phyloP scores from a whole-genome alignment of 2,113 vertebrate genomes.

The Sylvia atricapilla region DNA sequence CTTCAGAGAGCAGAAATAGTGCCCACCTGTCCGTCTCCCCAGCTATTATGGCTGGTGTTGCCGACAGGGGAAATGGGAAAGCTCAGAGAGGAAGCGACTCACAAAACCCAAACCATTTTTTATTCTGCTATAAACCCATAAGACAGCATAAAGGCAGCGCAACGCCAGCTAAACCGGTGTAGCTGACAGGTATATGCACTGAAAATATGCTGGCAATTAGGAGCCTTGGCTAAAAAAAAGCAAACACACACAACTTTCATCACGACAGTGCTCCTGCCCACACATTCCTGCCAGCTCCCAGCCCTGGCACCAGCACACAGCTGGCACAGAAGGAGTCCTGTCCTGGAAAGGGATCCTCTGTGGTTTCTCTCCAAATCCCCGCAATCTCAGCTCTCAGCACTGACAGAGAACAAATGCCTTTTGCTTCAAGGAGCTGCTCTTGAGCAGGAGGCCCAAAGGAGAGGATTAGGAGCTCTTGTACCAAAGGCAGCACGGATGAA shows the following conservation, averaged over 20 bases:
- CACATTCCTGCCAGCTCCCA: neutral
- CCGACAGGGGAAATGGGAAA: neutral
- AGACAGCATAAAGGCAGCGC: slow-evolving; percentile 6
- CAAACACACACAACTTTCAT: neutral
- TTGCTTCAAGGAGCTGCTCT: neutral
- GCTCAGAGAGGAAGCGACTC: neutral
- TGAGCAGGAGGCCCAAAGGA: neutral
- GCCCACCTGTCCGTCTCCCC: neutral
- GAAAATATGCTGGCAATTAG: slow-evolving; percentile 64
- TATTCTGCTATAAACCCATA: slow-evolving; percentile 28
- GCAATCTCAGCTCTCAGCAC: neutral
- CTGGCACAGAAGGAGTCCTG: neutral
- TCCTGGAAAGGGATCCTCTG: neutral
- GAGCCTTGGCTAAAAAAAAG: neutral
- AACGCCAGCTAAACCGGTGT: slow-evolving; percentile 33
- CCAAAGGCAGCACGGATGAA: neutral
- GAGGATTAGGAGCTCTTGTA: neutral
- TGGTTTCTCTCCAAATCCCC: neutral
- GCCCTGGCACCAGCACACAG: neutral
- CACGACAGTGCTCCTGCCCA: neutral
- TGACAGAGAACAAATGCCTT: neutral
- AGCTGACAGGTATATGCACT: slow-evolving; percentile 54
- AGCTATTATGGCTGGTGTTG: neutral
- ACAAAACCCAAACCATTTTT: neutral
- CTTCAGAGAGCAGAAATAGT: neutral